Evolutionary conservation across 1,140 invertebrate genomes (phyloP).

Genomic region (Drosophila lowei): DNA sequence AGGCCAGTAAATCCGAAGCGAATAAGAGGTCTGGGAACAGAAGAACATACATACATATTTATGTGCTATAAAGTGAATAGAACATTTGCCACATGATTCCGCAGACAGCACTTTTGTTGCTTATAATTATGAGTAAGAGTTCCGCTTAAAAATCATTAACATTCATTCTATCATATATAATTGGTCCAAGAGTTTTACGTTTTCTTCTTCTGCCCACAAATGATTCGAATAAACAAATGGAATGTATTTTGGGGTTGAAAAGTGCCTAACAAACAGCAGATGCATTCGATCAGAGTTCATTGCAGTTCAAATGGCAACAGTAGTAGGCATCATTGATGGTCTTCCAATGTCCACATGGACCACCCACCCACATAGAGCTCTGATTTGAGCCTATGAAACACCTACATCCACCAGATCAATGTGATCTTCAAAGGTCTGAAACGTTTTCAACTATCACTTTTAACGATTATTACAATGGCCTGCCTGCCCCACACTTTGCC

Average conservation of each 20-base stretch:
- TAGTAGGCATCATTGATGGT: not conserved
- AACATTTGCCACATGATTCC: too few relatives aligned
- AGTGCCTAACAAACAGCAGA: not conserved
- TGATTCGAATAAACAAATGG: too few relatives aligned
- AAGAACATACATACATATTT: too few relatives aligned
- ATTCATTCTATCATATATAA: not conserved
- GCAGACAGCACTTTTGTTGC: too few relatives aligned
- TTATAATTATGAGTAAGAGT: too few relatives aligned
- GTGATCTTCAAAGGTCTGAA: slow-evolving; percentile 31
- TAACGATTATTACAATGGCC: slow-evolving; percentile 36
- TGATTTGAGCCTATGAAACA: slow-evolving; percentile 11
- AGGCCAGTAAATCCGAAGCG: slow-evolving; percentile 19
- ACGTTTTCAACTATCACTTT: slow-evolving; percentile 63
- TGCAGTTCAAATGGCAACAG: slow-evolving; percentile 12
- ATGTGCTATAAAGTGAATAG: too few relatives aligned
- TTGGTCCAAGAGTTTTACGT: not conserved
- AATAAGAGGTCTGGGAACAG: slow-evolving; percentile 8
- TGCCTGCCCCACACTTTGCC: slow-evolving; percentile 39
- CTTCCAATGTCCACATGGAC: slow-evolving; percentile 2
- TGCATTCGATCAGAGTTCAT: slow-evolving; percentile 7
- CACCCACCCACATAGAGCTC: slow-evolving; percentile 31
- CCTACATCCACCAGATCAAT: slow-evolving; percentile 49
- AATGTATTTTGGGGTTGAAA: too few relatives aligned
- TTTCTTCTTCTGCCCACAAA: not conserved
- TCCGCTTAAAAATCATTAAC: not conserved